phyloP scores from a whole-genome alignment of 2,113 vertebrate species.

The Sylvietta virens region DNA sequence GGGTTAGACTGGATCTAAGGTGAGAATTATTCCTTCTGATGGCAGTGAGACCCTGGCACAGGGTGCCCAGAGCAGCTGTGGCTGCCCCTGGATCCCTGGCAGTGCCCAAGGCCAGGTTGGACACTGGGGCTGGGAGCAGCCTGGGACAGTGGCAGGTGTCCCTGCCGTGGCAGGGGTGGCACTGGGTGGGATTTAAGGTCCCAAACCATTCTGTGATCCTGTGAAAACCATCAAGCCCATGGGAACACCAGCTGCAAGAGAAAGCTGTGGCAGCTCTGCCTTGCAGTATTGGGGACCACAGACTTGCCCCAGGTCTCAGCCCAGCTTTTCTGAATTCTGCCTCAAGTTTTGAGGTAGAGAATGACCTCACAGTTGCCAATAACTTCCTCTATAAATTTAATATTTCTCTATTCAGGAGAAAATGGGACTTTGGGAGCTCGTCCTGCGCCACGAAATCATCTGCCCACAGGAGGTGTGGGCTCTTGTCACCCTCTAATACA shows the following conservation, averaged over 20 bases:
- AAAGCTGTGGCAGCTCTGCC: neutral
- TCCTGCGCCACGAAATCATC: neutral
- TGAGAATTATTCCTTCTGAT: neutral
- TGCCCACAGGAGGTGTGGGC: neutral
- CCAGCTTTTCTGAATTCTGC: neutral
- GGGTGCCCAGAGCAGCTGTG: neutral
- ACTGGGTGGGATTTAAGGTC: fast-evolving
- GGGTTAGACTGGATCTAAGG: neutral
- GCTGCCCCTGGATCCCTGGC: neutral
- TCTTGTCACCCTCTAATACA: neutral
- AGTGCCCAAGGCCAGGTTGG: neutral
- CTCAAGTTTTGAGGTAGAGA: neutral
- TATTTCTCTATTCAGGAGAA: neutral
- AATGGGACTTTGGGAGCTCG: neutral
- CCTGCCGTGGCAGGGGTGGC: neutral
- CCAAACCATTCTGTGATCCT: neutral
- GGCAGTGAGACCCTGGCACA: neutral
- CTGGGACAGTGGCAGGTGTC: neutral
- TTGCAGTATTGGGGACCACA: neutral
- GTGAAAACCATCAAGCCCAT: neutral
- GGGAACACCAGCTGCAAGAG: neutral
- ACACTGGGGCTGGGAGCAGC: neutral
- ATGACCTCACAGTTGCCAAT: neutral
- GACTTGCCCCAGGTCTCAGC: neutral
- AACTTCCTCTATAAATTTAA: neutral